phyloP scores from a whole-genome alignment of 2,797 vertebrate species.

The Mormyrops boulengeri region DNA sequence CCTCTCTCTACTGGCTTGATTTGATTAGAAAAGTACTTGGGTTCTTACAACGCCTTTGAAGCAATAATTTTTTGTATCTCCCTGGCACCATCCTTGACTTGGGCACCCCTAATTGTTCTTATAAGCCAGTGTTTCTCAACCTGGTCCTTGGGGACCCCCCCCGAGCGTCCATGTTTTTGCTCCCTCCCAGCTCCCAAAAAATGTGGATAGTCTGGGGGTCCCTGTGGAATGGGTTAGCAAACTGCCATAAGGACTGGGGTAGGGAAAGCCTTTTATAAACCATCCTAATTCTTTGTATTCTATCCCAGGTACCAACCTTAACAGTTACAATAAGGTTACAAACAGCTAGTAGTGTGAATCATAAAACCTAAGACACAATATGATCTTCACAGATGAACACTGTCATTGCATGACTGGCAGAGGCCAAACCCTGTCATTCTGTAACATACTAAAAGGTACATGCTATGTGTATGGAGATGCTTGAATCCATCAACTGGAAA shows the following conservation, averaged over 20 bases:
- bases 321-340: not conserved
- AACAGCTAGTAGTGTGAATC: not conserved
- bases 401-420: not conserved
- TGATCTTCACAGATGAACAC: not conserved
- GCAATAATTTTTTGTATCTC: not conserved
- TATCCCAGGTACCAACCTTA: not conserved
- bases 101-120: not conserved
- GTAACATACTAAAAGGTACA: not conserved
- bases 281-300: not conserved
- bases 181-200: not conserved
- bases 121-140: not conserved
- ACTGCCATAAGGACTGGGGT: not conserved
- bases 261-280: too few relatives aligned
- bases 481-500: not conserved
- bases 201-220: not conserved
- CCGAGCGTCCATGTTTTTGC: not conserved
- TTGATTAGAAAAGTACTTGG: too few relatives aligned
- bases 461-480: not conserved
- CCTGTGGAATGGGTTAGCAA: not conserved
- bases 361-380: not conserved
- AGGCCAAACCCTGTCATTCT: not conserved
- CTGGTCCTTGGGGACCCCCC: not conserved
- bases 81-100: not conserved
- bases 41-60: too few relatives aligned
- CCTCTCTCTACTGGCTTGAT: too few relatives aligned